phyloP scores from a whole-genome alignment of 1,140 invertebrate genomes.

The Drosophila leontia region DNA sequence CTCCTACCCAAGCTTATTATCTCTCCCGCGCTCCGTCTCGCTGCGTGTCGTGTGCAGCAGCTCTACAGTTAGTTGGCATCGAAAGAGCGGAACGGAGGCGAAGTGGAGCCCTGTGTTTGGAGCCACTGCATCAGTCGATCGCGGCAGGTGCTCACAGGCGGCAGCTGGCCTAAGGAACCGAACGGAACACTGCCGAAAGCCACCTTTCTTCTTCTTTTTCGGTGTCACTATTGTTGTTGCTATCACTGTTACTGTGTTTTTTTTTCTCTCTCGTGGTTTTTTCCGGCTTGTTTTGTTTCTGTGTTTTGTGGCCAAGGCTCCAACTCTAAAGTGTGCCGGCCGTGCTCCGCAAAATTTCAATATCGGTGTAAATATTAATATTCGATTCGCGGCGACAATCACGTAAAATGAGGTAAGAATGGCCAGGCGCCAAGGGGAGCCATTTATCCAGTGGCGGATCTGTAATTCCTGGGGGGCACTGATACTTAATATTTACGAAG shows the following conservation, averaged over 20 bases:
- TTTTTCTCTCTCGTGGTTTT: slow-evolving; percentile 13
- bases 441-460: slow-evolving; percentile 11
- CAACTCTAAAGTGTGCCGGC: slow-evolving; percentile 3
- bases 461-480: background rate
- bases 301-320: slow-evolving; percentile 28
- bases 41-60: slow-evolving; percentile 31
- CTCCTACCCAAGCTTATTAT: background rate
- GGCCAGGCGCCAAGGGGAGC: background rate
- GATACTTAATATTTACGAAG: background rate
- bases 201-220: background rate
- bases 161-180: slow-evolving; percentile 11
- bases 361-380: slow-evolving; percentile 13
- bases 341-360: background rate
- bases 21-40: background rate
- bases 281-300: slow-evolving; percentile 10
- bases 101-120: background rate
- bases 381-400: background rate
- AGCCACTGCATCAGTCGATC: slow-evolving; percentile 31
- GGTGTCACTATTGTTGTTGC: slow-evolving; percentile 4
- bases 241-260: slow-evolving; percentile 7
- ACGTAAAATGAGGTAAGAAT: slow-evolving; percentile 42
- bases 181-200: slow-evolving; percentile 1
- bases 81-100: slow-evolving; percentile 7
- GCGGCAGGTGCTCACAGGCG: slow-evolving; percentile 23
- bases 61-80: slow-evolving; percentile 26